A percentile compares a stretch with the other conserved stretches of the same genome.
These are phyloP conservation scores for Gnatocerus cornutus DNA, from an alignment of 2,888 invertebrate species.

Conservation along the genomic window DNA sequence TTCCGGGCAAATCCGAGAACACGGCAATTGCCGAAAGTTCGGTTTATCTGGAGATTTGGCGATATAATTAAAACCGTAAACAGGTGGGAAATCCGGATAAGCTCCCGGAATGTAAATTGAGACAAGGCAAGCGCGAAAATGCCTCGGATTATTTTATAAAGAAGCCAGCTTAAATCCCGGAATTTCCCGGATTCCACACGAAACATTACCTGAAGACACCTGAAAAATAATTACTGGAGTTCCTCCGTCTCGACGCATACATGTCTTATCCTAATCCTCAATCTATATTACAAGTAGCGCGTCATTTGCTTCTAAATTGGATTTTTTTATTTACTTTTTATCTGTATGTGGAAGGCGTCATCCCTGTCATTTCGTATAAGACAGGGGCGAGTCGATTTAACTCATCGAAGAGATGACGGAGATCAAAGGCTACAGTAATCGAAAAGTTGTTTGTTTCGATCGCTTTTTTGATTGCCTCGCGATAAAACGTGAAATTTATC, in stretches of 20 bases:
- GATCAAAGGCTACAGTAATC: slow-evolving; percentile 63
- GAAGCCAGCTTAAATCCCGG: slow-evolving; percentile 58
- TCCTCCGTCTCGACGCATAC: slow-evolving; percentile 20
- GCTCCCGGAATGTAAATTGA: slow-evolving; percentile 64
- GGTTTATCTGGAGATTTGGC: slow-evolving; percentile 42
- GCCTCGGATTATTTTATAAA: slow-evolving; percentile 64
- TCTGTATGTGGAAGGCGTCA: slow-evolving; percentile 51
- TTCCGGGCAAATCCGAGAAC: neutral
- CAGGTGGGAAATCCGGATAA: slow-evolving; percentile 65
- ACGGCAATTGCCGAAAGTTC: neutral
- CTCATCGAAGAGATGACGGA: slow-evolving; percentile 49
- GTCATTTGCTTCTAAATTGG: slow-evolving; percentile 66
- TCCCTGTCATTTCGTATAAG: slow-evolving; percentile 49
- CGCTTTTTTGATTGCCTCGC: slow-evolving; percentile 31
- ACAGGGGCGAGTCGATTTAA: slow-evolving; percentile 46
- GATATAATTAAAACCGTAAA: slow-evolving; percentile 61
- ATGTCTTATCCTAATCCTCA: slow-evolving; percentile 45
- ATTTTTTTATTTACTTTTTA: slow-evolving; percentile 63
- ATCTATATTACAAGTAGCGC: slow-evolving; percentile 64
- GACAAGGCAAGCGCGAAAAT: slow-evolving; percentile 60
- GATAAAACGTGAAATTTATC: slow-evolving; percentile 38
- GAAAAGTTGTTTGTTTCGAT: slow-evolving; percentile 61
- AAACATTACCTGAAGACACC: slow-evolving; percentile 42
- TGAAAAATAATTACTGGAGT: slow-evolving; percentile 43
- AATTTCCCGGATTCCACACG: slow-evolving; percentile 54